These are phyloP conservation scores for Chlorops oryzae DNA, from an alignment of 1,140 invertebrate genomes.

Conservation along the genomic window DNA sequence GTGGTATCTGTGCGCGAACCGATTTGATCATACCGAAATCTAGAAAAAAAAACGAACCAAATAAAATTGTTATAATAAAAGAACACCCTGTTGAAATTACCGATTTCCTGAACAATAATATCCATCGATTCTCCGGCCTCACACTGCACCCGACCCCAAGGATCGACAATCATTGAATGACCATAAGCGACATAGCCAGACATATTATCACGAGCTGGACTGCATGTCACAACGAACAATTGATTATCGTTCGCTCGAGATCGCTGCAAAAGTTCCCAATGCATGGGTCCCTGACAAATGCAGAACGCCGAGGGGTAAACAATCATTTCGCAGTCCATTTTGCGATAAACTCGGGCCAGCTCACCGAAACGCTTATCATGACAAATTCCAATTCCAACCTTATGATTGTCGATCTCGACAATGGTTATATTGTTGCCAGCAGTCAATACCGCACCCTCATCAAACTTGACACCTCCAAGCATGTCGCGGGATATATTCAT, in stretches of 20 bases:
- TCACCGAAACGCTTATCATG: constrained; percentile 91
- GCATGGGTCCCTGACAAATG: constrained; percentile 89
- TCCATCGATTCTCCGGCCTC: constrained; percentile 66
- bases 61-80: neutral
- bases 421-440: constrained; percentile 68
- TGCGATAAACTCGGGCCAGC: constrained; percentile 76
- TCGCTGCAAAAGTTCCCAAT: constrained; percentile 81
- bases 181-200: constrained; percentile 83
- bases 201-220: constrained; percentile 66
- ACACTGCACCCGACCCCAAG: constrained; percentile 76
- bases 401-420: constrained; percentile 65
- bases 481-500: constrained; percentile 71
- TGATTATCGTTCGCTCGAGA: constrained; percentile 84
- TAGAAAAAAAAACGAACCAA: constrained; percentile 45
- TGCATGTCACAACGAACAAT: constrained; percentile 65
- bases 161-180: constrained; percentile 76
- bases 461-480: constrained; percentile 76
- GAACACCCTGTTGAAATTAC: constrained; percentile 26
- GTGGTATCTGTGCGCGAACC: constrained; percentile 75
- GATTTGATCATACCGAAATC: constrained; percentile 68
- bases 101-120: constrained; percentile 69
- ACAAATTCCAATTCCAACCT: constrained; percentile 87
- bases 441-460: constrained; percentile 78
- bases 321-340: constrained; percentile 72
- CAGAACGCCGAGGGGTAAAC: constrained; percentile 93